Base-by-base conservation (phyloP, 2,113 vertebrate species). In the Sorex araneus region DNA sequence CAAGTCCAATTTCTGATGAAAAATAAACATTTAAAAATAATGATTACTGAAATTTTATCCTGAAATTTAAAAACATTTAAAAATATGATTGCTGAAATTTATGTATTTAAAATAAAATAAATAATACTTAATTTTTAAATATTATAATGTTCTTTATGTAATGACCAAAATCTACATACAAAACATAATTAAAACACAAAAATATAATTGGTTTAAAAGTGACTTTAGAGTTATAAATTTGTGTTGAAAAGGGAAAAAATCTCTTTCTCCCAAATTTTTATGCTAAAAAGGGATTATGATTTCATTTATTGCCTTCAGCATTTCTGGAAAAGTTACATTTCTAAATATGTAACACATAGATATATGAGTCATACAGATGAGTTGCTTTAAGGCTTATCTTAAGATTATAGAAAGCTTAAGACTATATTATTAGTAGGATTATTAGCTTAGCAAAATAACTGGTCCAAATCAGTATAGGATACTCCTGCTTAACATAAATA, bases 21-120 rank as follows among this genome's bases (percentile, higher is more conserved):
- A 95, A 95, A 67, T 66, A 93, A 90, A 88, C 63, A 87, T 36
- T 89, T 69, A 78, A 75, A 91, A 81, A n/a, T n/a, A 67, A 87
- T 77, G 28, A 75, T 69, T 86, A 86, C 82, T 69, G 57, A 47
- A 91, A 57, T 32, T 70, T 90, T 85, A 79, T 50, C 36, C 93
- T 34, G 4, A n/a, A n/a, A n/a, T n/a, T n/a, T n/a, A n/a, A n/a
- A n/a, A n/a, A n/a, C n/a, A n/a, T n/a, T n/a, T n/a, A n/a, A 50
- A 50, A 50, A 50, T 50, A 50, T 50, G 47, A 50, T 50, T 13
- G 13, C 8, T 50, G 47, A 50, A 50, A 50, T 50, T 50, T 50
- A n/a, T n/a, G n/a, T n/a, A n/a, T n/a, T n/a, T n/a, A n/a, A n/a
- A n/a, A n/a, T n/a, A n/a, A n/a, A n/a, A n/a, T n/a, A n/a, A n/a